These are phyloP conservation scores for Chrysogorgia sp. DNA, from an alignment of 92 coral and sea anemone genomes.

Conservation along the genomic window DNA sequence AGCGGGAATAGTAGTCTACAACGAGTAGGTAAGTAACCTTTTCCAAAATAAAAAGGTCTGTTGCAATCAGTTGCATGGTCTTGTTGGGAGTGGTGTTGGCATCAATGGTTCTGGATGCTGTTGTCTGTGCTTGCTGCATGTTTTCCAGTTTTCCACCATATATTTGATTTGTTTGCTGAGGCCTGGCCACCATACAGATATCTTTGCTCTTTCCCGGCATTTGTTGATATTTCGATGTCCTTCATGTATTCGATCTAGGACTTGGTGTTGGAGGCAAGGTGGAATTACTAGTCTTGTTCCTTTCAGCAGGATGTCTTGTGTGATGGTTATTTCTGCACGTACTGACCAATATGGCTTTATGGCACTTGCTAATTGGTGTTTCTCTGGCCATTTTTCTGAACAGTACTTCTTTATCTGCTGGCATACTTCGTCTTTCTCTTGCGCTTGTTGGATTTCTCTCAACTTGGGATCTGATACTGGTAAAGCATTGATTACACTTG, in stretches of 20 bases:
- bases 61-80: slow-evolving; percentile 56
- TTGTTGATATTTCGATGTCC: slow-evolving; percentile 52
- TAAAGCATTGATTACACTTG: slow-evolving; percentile 39
- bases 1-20: slow-evolving; percentile 49
- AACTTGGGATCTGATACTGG: slow-evolving; percentile 45
- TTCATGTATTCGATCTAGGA: slow-evolving; percentile 39
- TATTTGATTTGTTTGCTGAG: slow-evolving; percentile 33
- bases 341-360: slow-evolving; percentile 36
- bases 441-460: slow-evolving; percentile 49
- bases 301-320: slow-evolving; percentile 55
- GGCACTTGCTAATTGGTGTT: slow-evolving; percentile 17
- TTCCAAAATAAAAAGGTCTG: slow-evolving; percentile 46
- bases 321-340: slow-evolving; percentile 36
- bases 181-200: slow-evolving; percentile 49
- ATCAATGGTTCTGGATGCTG: slow-evolving; percentile 33
- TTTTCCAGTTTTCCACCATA: slow-evolving; percentile 30
- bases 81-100: slow-evolving; percentile 37
- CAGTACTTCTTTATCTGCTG: slow-evolving; percentile 34
- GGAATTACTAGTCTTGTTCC: slow-evolving; percentile 61
- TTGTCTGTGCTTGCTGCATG: slow-evolving; percentile 24
- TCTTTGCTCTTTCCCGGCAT: slow-evolving; percentile 38
- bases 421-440: slow-evolving; percentile 55
- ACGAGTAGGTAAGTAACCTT: slow-evolving; percentile 37
- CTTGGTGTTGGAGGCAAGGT: slow-evolving; percentile 30
- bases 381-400: slow-evolving; percentile 45